A percentile compares a stretch with the other conserved stretches of the same genome.
Conservation (phyloP, 2,113 vertebrate species). For the Axis porcinus region DNA sequence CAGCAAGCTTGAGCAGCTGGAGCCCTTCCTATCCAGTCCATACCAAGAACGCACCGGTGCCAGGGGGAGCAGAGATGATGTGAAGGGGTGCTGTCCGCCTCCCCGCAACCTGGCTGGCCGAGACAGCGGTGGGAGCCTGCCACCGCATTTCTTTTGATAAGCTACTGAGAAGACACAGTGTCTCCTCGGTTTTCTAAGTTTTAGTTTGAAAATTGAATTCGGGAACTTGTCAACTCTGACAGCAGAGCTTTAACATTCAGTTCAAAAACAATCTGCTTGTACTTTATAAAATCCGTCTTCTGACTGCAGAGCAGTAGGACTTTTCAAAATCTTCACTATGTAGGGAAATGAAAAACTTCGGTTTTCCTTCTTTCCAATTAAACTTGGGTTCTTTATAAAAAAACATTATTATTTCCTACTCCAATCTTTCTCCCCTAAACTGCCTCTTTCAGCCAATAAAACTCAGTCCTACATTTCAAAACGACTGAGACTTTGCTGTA, state of each 20-base stretch:
- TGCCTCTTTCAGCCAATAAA: background rate
- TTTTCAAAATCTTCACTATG: conserved; percentile 59
- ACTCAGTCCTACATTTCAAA: background rate
- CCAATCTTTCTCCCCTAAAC: background rate
- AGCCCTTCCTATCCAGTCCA: background rate
- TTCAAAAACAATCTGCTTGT: conserved; percentile 72
- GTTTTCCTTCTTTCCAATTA: conserved; percentile 62
- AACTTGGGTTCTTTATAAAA: conserved; percentile 12
- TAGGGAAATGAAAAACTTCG: conserved; percentile 36
- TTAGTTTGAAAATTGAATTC: conserved; percentile 69
- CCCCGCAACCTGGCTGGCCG: background rate
- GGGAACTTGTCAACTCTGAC: conserved; percentile 71
- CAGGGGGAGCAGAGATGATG: background rate
- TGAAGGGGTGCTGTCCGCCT: background rate
- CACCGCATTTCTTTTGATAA: conserved; percentile 57
- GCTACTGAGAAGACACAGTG: conserved; percentile 43
- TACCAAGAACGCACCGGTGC: background rate
- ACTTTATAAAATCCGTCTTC: conserved; percentile 64
- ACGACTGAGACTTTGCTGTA: background rate
- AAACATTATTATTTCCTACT: background rate
- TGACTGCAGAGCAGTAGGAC: conserved; percentile 58
- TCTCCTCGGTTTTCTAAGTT: conserved; percentile 66
- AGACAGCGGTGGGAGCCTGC: background rate
- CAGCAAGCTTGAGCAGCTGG: background rate
- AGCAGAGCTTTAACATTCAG: conserved; percentile 68